Evolutionary conservation across 2,888 invertebrate genomes (phyloP).

Genomic region (Drosophila affinis): DNA sequence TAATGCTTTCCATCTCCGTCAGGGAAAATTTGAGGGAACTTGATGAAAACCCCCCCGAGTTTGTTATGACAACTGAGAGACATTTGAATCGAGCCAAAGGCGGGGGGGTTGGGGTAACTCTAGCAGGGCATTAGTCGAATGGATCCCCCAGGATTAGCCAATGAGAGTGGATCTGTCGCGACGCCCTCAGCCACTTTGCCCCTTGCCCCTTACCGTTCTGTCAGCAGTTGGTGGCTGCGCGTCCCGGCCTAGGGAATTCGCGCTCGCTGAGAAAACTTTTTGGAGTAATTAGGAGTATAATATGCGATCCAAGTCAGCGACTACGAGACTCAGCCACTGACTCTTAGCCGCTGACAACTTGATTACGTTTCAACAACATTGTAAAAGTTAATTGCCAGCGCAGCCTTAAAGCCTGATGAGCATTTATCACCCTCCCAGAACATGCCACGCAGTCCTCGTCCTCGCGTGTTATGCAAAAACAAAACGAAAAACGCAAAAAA

Average conservation of each 20-base stretch:
- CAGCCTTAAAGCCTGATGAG: conserved; percentile 76
- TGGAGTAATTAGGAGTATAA: conserved; percentile 69
- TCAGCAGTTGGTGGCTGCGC: conserved; percentile 53
- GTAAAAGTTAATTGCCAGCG: conserved; percentile 78
- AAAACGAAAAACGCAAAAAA: conserved; percentile 25
- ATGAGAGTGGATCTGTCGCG: conserved; percentile 40
- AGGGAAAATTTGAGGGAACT: conserved; percentile 1
- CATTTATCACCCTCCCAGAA: conserved; percentile 67
- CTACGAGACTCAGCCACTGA: conserved; percentile 1
- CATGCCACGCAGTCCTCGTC: conserved; percentile 48
- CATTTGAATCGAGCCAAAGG: conserved; percentile 62
- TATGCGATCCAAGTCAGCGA: conserved; percentile 51
- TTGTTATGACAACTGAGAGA: conserved; percentile 77
- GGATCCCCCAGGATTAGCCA: conserved; percentile 72
- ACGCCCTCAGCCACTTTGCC: conserved; percentile 39
- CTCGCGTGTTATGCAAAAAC: conserved; percentile 60
- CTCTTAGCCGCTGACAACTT: conserved; percentile 68
- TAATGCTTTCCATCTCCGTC: conserved; percentile 53
- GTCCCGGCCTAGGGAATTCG: conserved; percentile 53
- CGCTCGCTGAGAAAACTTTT: conserved; percentile 54
- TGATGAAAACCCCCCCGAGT: conserved; percentile 37
- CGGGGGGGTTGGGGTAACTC: conserved; percentile 43
- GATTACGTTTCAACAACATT: conserved; percentile 78
- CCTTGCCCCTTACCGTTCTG: conserved; percentile 50
- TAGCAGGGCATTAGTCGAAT: conserved; percentile 74